Percentiles rank a stretch among this genome's conserved stretches.
These are phyloP conservation scores for Cryptoblepharus egeriae DNA, from an alignment of 2,797 vertebrate genomes.

Conservation along the genomic window DNA sequence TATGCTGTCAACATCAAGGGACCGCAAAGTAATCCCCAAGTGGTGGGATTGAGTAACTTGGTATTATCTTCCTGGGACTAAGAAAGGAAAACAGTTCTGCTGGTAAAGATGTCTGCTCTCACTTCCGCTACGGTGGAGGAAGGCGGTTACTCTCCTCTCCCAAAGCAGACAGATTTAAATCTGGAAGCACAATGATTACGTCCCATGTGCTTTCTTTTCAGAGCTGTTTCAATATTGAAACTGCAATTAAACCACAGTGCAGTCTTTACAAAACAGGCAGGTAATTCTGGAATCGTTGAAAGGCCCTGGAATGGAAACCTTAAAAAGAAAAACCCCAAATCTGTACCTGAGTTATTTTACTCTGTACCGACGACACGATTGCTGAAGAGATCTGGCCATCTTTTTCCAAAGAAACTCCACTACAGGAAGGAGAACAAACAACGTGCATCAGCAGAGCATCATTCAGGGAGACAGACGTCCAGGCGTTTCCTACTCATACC, in stretches of 20 bases:
- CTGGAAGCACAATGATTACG: neutral
- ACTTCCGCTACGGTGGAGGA: constrained; percentile 23
- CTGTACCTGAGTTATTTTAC: constrained; percentile 98
- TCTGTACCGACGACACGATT: constrained; percentile 95
- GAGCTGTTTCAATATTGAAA: neutral
- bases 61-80: neutral
- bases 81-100: neutral
- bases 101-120: neutral
- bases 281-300: neutral
- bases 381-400: constrained; percentile 92
- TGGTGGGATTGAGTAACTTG: too few relatives aligned
- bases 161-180: constrained; percentile 10
- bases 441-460: neutral
- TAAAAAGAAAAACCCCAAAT: too few relatives aligned
- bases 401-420: constrained; percentile 94
- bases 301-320: neutral
- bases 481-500: neutral
- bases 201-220: neutral
- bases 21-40: too few relatives aligned
- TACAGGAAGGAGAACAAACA: constrained; percentile 57
- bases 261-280: neutral
- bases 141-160: neutral
- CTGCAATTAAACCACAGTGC: neutral
- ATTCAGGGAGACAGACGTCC: neutral
- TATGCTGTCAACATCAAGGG: neutral